Evolutionary conservation across 2,113 vertebrate species (phyloP).

Genomic region (Leucosticte australis): DNA sequence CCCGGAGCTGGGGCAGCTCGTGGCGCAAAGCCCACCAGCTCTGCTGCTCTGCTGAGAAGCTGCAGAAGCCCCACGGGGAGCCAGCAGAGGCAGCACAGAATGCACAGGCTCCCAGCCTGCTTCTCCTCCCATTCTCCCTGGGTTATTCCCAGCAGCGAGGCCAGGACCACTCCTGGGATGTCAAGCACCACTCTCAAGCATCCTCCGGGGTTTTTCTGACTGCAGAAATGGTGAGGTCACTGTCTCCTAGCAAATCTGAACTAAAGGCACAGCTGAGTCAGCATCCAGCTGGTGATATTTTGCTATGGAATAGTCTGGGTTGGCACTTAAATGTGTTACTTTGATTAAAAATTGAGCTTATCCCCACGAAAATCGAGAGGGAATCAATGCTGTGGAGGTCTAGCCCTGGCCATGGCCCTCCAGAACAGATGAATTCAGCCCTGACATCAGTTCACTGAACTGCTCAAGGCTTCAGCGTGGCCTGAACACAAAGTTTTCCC

Average conservation of each 20-base stretch:
- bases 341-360: background rate
- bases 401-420: background rate
- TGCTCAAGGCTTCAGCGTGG: background rate
- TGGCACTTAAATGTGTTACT: background rate
- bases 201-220: background rate
- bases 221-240: background rate
- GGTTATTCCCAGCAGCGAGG: background rate
- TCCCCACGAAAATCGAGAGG: background rate
- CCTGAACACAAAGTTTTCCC: background rate
- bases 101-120: background rate
- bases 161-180: rapidly evolving
- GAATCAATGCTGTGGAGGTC: background rate
- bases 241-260: background rate
- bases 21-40: background rate
- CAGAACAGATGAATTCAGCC: background rate
- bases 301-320: background rate
- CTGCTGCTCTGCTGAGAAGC: background rate
- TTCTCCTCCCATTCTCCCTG: background rate
- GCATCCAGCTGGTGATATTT: background rate
- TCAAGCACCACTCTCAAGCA: background rate
- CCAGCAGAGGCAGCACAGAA: background rate
- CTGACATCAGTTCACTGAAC: background rate
- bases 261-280: background rate
- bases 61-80: background rate
- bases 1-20: background rate